Evolutionary conservation across 2,888 invertebrate genomes (phyloP).

Genomic region (Orthosia cruda): DNA sequence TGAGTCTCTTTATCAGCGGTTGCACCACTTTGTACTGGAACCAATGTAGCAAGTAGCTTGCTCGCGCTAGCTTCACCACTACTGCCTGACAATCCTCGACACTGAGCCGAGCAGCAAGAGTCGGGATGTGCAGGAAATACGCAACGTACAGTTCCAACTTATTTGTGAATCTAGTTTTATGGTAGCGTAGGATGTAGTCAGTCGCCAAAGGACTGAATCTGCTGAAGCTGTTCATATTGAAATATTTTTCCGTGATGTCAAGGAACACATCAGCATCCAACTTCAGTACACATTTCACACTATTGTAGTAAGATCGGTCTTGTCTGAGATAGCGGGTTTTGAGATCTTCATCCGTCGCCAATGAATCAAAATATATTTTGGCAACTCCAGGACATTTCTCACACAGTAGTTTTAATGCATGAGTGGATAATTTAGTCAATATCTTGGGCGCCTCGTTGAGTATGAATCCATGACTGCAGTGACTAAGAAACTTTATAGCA

Average conservation of each 20-base stretch:
- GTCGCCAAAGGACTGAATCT: slow-evolving; percentile 71
- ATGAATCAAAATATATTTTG: slow-evolving; percentile 75
- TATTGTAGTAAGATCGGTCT: slow-evolving; percentile 70
- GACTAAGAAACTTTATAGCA: too few species aligned
- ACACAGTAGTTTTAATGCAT: slow-evolving; percentile 76
- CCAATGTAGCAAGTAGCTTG: slow-evolving; percentile 74
- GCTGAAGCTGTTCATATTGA: slow-evolving; percentile 53
- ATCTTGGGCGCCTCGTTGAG: slow-evolving; percentile 42
- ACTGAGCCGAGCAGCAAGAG: slow-evolving; percentile 73
- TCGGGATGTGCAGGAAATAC: slow-evolving; percentile 74
- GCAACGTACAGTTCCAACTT: slow-evolving; percentile 79
- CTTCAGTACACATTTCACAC: slow-evolving; percentile 76
- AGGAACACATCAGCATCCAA: slow-evolving; percentile 73
- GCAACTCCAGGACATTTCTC: slow-evolving; percentile 76
- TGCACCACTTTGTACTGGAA: slow-evolving; percentile 78
- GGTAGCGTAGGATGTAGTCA: slow-evolving; percentile 73
- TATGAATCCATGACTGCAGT: too few species aligned
- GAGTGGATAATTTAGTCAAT: slow-evolving; percentile 74
- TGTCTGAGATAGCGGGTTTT: slow-evolving; percentile 65
- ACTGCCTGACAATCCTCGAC: slow-evolving; percentile 77
- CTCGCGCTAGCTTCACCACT: slow-evolving; percentile 73
- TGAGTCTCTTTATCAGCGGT: slow-evolving; percentile 76
- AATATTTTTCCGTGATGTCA: slow-evolving; percentile 78
- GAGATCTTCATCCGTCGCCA: slow-evolving; percentile 67
- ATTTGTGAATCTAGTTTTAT: slow-evolving; percentile 73